Evolutionary conservation across 2,888 invertebrate species (phyloP), one percentile per base, ranked within the genome.

Genomic region (Lobophora halterata): DNA sequence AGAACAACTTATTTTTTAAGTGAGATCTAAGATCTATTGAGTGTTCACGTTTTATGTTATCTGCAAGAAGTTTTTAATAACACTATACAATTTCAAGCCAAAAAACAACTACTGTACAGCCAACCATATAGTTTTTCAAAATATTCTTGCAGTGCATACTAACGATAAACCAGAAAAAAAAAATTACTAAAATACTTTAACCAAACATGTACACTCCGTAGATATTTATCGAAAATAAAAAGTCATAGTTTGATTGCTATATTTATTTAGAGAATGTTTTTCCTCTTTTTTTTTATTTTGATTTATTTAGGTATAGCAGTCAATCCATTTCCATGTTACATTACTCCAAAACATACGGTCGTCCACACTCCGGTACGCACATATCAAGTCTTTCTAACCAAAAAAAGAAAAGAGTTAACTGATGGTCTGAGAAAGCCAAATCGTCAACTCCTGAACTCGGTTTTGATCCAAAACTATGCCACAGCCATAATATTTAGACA

Each of bases 341-440:
- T 46, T 48, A 36, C 23, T 34, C 49, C 35, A 32, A 20, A 76
- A 81, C 33, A 43, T 42, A 83, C 79, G 79, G 80, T 82, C 79
- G 76, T 83, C 85, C 82, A 83, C n/a, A n/a, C 85, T 73, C 73
- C 72, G 76, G 76, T 81, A 83, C 85, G 85, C 86, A 86, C 86
- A 86, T 85, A 86, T 86, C 83, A 87, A 78, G 71, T 76, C 74
- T 69, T 66, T 52, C 71, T 74, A 76, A 79, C 68, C 74, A 78
- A 85, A 85, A 80, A 74, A 71, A 65, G 64, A 65, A 72, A 77
- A 77, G 63, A n/a, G n/a, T n/a, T n/a, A n/a, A n/a, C n/a, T n/a
- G n/a, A n/a, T n/a, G n/a, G n/a, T n/a, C n/a, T n/a, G n/a, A n/a
- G n/a, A n/a, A n/a, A n/a, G n/a, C n/a, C n/a, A n/a, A n/a, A n/a